phyloP scores from a whole-genome alignment of 2,797 vertebrate species.

The Octomys mimax region DNA sequence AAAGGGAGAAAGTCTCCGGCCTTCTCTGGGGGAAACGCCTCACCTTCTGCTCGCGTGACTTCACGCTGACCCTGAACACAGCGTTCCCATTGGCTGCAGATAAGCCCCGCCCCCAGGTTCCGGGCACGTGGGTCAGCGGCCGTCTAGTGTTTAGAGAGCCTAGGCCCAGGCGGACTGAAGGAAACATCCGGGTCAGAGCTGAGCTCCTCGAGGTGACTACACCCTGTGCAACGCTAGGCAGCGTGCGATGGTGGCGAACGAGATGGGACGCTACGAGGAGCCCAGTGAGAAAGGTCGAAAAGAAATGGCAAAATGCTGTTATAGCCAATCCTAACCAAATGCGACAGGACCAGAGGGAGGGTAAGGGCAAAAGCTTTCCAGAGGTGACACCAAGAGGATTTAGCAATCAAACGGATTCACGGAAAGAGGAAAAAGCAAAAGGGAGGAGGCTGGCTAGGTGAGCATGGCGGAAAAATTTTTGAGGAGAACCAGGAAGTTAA shows the following conservation, averaged over 20 bases:
- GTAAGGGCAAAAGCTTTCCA: background rate
- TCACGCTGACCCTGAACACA: background rate
- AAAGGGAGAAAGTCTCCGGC: accelerated
- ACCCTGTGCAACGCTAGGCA: accelerated
- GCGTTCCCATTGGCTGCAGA: constrained; percentile 49
- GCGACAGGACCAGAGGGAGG: background rate
- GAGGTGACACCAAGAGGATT: background rate
- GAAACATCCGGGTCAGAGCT: accelerated
- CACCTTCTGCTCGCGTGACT: background rate
- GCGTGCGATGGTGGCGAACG: background rate
- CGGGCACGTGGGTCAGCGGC: no score
- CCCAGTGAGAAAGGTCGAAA: background rate
- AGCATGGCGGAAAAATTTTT: background rate
- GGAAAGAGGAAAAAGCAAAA: background rate
- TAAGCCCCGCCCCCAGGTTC: background rate
- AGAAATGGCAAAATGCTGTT: background rate
- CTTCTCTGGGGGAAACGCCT: background rate
- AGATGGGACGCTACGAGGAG: background rate
- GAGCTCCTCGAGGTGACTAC: accelerated
- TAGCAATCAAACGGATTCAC: background rate
- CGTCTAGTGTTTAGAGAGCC: accelerated
- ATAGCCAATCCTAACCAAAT: background rate
- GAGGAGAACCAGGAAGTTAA: background rate
- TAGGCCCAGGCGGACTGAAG: accelerated
- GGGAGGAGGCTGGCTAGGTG: background rate